Evolutionary conservation across 1,140 invertebrate genomes (phyloP), one percentile per base, ranked within the genome.

Genomic region (Anagrus nilaparvatae): DNA sequence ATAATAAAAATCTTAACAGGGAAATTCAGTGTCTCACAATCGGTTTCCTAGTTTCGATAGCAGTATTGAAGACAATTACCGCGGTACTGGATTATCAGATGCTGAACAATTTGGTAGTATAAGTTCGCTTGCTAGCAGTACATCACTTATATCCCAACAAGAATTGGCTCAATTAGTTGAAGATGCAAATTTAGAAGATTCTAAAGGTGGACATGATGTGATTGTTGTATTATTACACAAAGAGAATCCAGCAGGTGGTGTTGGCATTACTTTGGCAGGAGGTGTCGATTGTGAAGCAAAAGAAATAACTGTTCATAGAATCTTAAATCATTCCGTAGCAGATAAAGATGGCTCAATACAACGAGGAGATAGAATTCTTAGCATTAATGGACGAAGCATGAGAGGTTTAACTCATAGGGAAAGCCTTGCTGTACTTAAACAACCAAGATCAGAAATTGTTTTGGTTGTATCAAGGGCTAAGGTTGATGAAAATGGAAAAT

Each of bases 251-350:
- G 79, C 78, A 19, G 78, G 83, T 6, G 86, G 82, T 54, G 79
- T 92, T 28, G 89, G 89, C 12, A 83, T 92, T 31, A 89, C 84
- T 5, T 63, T 93, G 34, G 87, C 87, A 29, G 88, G 87, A 30
- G 88, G 89, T 5, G 77, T 79, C 5, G 88, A 92, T 57, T 90
- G 87, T 61, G 87, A 92, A 69, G 78, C 79, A 46, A 92, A 91
- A 65, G 85, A 91, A 66, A 89, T 92, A 34, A 91, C 86, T 44
- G 85, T 93, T 47, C 84, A 92, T 60, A 82, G 88, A 63, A 86
- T 92, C 32, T 68, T 91, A 46, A 73, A 76, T 35, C 86, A 87
- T 47, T 88, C 87, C 48, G 76, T 87, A 41, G 88, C 89, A 8
- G 83, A 87, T 53, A 78, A 79, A 54, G 87, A 91, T 61, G 88